These are phyloP conservation scores for Pseudocheirus occidentalis DNA, from an alignment of 2,797 vertebrate species.

Conservation along the genomic window DNA sequence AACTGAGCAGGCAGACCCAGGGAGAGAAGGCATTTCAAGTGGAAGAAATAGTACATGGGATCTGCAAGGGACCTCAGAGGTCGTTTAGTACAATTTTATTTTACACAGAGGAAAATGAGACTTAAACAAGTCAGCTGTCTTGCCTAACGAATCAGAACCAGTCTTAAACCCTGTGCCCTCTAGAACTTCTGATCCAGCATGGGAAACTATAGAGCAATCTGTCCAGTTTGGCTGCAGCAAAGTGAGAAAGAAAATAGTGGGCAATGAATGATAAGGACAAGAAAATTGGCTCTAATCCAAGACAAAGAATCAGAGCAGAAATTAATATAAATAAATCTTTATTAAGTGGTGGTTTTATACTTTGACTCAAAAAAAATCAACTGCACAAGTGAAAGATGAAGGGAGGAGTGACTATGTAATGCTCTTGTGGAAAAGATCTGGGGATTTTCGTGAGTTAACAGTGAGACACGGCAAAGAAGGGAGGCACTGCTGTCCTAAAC, in stretches of 20 bases:
- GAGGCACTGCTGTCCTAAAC: neutral
- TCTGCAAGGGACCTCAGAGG: neutral
- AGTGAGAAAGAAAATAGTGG: neutral
- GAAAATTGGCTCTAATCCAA: neutral
- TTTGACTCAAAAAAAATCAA: conserved; percentile 1
- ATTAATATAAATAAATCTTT: neutral
- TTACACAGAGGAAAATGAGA: neutral
- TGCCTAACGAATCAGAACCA: neutral
- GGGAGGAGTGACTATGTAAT: neutral
- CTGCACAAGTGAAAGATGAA: neutral
- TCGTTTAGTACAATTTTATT: neutral
- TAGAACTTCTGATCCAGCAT: neutral
- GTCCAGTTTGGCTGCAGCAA: neutral
- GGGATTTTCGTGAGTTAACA: neutral
- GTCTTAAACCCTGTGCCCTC: neutral
- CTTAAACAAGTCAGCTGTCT: neutral
- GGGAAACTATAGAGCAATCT: neutral
- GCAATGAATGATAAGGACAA: neutral
- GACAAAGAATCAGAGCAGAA: neutral
- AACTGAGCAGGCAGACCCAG: neutral
- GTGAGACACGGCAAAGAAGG: neutral
- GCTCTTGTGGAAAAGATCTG: neutral
- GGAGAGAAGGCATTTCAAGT: neutral
- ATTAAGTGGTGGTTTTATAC: neutral
- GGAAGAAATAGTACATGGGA: neutral